Base-by-base conservation (phyloP, 2,797 vertebrate species). In the Hoplostethus atlanticus region DNA sequence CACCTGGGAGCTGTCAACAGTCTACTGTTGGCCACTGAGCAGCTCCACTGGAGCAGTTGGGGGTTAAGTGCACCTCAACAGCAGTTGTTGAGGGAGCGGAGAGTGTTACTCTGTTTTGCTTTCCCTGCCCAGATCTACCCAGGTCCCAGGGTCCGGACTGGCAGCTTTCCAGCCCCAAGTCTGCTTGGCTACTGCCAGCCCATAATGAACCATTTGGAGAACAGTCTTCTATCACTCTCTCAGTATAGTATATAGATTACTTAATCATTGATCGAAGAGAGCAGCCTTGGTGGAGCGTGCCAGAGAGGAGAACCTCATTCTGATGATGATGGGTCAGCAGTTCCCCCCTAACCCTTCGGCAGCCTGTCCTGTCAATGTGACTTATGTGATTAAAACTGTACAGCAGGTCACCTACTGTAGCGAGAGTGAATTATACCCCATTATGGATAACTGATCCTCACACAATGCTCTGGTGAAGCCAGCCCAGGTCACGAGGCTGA, bases 401-500 rank as follows among this genome's bases (percentile, higher is more conserved):
- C 71, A 64, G 77, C 68, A 48, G 83, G 73, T 81, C 79, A 80
- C 44, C 54, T 50, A 50, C 64, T 76, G 74, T 60, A 67, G 54
- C 68, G 64, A 55, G 31, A 12, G 34, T 83, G 71, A 85, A 61
- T 87, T 76, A 79, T 55, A 60, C 66, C 28, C 67, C 62, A 87
- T 83, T 74, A 79, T 61, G 48, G 74, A 73, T 73, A 72, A 77
- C n/a, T 31, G 63, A 87, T 80, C 40, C 62, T 53, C 54, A 36
- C 50, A 68, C 44, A 59, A 6, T 12, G 66, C 76, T 55, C 36
- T 21, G 16, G 59, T 57, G 71, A 68, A 81, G 64, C 76, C 54
- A 57, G 71, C 63, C 58, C 16, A 38, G 80, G 77, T 86, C 83
- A 79, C 50, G 46, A 77, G 67, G 74, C 63, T 57, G 77, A 70